phyloP scores from a whole-genome alignment of 2,113 vertebrate genomes.

The Scophthalmus maximus region DNA sequence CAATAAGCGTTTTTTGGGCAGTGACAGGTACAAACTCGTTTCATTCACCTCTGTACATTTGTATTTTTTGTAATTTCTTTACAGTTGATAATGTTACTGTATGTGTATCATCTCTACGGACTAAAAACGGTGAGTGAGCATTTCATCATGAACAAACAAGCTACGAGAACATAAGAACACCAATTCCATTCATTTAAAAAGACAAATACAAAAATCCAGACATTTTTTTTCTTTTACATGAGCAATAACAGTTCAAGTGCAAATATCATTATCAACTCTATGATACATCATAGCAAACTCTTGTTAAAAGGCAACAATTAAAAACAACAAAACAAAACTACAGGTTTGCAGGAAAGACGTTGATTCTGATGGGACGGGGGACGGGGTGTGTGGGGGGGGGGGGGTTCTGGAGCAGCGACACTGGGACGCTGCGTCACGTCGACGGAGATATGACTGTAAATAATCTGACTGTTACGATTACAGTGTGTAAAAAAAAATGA shows the following conservation, averaged over 20 bases:
- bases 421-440: neutral
- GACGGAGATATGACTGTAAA: neutral
- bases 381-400: neutral
- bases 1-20: conserved; percentile 70
- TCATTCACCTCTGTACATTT: conserved; percentile 76
- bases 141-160: conserved; percentile 79
- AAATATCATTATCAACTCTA: conserved; percentile 96
- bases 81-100: conserved; percentile 69
- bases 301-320: conserved; percentile 77
- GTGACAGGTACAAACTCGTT: conserved; percentile 75
- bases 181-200: conserved; percentile 90
- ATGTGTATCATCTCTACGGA: conserved; percentile 75
- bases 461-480: conserved; percentile 1
- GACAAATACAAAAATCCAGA: conserved; percentile 99
- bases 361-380: conserved; percentile 31
- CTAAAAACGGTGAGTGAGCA: conserved; percentile 75
- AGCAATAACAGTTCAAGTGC: conserved; percentile 98
- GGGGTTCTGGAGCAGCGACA: neutral
- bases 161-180: conserved; percentile 82
- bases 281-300: conserved; percentile 86
- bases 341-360: conserved; percentile 67
- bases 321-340: conserved; percentile 36
- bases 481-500: neutral
- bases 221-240: conserved; percentile 93
- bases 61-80: conserved; percentile 5